These are phyloP conservation scores for Parnassius smintheus DNA, from an alignment of 2,888 invertebrate species.

Conservation along the genomic window DNA sequence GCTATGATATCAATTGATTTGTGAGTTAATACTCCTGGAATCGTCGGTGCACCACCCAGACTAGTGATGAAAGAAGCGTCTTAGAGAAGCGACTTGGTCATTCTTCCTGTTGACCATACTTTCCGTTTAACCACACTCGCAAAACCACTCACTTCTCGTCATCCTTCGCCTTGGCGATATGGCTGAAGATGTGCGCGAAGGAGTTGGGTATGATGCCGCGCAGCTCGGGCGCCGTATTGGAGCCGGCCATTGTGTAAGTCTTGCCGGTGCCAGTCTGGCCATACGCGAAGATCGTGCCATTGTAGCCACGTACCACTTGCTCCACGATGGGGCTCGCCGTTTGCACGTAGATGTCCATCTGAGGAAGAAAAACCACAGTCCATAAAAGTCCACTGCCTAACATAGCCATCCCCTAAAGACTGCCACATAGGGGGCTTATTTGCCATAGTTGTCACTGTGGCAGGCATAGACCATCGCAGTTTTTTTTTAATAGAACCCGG, in stretches of 20 bases:
- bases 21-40: too few relatives aligned
- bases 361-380: conserved; percentile 34
- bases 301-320: conserved; percentile 97
- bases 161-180: conserved; percentile 96
- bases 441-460: too few relatives aligned
- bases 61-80: too few relatives aligned
- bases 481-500: too few relatives aligned
- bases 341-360: conserved; percentile 97
- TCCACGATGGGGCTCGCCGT: conserved; percentile 98
- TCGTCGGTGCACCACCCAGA: too few relatives aligned
- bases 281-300: conserved; percentile 95
- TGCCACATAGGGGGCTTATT: too few relatives aligned
- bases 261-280: conserved; percentile 98
- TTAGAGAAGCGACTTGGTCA: too few relatives aligned
- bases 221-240: conserved; percentile 91
- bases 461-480: too few relatives aligned
- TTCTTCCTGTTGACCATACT: too few relatives aligned
- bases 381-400: too few relatives aligned
- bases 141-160: conserved; percentile 87
- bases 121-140: too few relatives aligned
- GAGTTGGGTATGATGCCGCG: conserved; percentile 99
- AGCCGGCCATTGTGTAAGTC: conserved; percentile 99
- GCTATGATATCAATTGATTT: too few relatives aligned
- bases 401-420: not conserved
- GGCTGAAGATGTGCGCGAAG: conserved; percentile 99